Percentiles rank a stretch among this genome's conserved stretches.
phyloP scores from a whole-genome alignment of 2,797 vertebrate genomes.

The Dromococcyx pavoninus region DNA sequence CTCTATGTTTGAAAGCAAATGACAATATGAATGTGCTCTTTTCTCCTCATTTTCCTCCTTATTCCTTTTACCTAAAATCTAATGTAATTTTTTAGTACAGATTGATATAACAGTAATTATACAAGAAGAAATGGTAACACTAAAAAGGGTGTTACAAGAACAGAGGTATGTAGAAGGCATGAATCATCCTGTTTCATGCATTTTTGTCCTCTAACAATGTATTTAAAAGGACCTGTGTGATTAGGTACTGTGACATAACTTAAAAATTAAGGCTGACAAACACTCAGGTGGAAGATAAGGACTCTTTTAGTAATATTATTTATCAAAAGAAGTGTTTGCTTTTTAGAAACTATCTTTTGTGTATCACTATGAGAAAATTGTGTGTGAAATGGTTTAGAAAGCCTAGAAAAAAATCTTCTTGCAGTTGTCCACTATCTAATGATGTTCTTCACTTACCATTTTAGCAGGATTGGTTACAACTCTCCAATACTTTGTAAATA shows the following conservation, averaged over 20 bases:
- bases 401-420: background rate
- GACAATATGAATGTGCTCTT: background rate
- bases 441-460: background rate
- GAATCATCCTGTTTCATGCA: background rate
- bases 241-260: background rate
- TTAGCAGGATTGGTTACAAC: background rate
- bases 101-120: conserved; percentile 33
- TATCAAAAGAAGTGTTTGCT: background rate
- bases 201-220: conserved; percentile 33
- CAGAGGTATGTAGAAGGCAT: conserved; percentile 4
- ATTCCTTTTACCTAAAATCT: conserved; percentile 24
- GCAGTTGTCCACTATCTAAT: background rate
- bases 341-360: background rate
- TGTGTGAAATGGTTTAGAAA: background rate
- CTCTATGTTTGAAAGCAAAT: conserved; percentile 61
- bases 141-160: background rate
- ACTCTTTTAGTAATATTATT: background rate
- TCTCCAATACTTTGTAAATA: background rate
- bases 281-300: background rate
- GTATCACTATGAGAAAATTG: background rate
- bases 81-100: background rate
- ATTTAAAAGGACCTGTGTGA: conserved; percentile 14
- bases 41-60: conserved; percentile 28
- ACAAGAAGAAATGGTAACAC: background rate
- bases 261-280: conserved; percentile 8